These are phyloP conservation scores for Rhodeus uyekii DNA, from an alignment of 2,797 vertebrate genomes.

Conservation along the genomic window DNA sequence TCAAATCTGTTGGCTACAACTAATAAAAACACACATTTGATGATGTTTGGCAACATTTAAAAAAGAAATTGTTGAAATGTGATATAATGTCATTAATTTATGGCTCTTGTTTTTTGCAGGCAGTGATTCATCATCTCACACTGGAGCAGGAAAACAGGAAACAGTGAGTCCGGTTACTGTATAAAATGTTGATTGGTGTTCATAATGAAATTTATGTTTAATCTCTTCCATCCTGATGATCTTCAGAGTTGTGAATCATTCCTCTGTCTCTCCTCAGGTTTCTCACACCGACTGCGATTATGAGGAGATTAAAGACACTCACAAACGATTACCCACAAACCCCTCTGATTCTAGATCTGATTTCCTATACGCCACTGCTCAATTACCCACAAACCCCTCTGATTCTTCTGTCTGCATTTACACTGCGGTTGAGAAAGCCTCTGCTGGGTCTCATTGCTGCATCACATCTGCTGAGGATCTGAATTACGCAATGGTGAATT, in stretches of 20 bases:
- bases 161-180: neutral
- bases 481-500: conserved; percentile 1
- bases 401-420: neutral
- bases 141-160: neutral
- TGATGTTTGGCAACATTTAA: neutral
- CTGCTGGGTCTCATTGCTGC: neutral
- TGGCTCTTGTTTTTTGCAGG: neutral
- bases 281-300: neutral
- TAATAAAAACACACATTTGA: neutral
- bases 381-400: conserved; percentile 1
- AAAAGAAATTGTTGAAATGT: neutral
- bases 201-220: neutral
- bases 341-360: neutral
- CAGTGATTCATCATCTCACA: neutral
- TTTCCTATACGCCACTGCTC: neutral
- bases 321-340: neutral
- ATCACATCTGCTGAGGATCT: neutral
- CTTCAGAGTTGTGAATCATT: neutral
- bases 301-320: neutral
- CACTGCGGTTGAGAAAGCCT: neutral
- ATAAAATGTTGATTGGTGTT: too few species aligned
- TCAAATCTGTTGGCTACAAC: neutral
- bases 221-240: neutral
- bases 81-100: neutral
- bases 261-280: neutral